These are phyloP conservation scores for Nasonia giraulti DNA, from an alignment of 1,140 invertebrate genomes.

Conservation along the genomic window DNA sequence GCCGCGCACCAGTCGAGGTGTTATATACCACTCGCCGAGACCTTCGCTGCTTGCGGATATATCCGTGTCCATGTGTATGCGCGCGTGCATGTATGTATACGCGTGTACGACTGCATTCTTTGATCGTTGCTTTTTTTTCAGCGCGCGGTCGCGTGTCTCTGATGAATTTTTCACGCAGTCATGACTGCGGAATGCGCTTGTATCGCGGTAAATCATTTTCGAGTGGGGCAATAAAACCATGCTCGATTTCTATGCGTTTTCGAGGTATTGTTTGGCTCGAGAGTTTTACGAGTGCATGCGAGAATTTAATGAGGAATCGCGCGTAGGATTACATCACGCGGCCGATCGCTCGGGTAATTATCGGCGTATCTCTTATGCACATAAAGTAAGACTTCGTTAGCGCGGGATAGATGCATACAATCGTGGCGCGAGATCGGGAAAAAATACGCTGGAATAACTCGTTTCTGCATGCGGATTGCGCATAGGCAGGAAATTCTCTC, in stretches of 20 bases:
- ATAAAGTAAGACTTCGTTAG: background rate
- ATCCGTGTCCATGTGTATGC: background rate
- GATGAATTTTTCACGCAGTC: background rate
- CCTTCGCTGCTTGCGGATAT: background rate
- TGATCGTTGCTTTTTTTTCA: constrained; percentile 1
- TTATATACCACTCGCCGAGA: constrained; percentile 5
- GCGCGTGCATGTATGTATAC: background rate
- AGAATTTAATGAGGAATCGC: background rate
- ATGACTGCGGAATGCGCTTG: background rate
- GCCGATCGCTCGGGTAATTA: constrained; percentile 46
- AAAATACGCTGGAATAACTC: constrained; percentile 11
- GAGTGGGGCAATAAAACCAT: too few species aligned
- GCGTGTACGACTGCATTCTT: constrained; percentile 27
- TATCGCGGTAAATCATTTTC: background rate
- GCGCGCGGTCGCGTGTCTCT: background rate
- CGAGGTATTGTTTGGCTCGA: too few species aligned
- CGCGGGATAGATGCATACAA: background rate
- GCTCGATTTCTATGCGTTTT: too few species aligned
- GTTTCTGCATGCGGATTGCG: background rate
- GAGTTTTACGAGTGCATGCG: too few species aligned
- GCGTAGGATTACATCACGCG: constrained; percentile 55
- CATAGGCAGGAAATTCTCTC: background rate
- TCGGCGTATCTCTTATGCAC: background rate
- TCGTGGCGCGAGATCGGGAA: background rate
- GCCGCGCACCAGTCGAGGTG: background rate